phyloP scores from a whole-genome alignment of 1,140 invertebrate species.

The Theocolax elegans region DNA sequence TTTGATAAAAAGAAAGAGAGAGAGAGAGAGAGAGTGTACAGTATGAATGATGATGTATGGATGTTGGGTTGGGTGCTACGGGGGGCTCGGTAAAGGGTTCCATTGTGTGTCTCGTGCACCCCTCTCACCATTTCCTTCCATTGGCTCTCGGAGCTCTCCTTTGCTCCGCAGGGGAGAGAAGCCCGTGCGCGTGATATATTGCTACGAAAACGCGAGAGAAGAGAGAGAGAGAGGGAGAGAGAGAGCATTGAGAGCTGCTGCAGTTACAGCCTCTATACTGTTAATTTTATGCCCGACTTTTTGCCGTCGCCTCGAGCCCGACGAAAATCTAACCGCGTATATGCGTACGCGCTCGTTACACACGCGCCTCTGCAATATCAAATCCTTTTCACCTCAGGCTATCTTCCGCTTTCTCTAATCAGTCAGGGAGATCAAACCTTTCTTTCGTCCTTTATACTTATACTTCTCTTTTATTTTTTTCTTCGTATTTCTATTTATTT shows the following conservation, averaged over 20 bases:
- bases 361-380: too few species aligned
- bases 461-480: not conserved
- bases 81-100: conserved; percentile 64
- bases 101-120: conserved; percentile 50
- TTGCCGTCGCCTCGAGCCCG: conserved; percentile 27
- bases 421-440: conserved; percentile 21
- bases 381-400: conserved; percentile 44
- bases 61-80: conserved; percentile 56
- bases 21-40: too few species aligned
- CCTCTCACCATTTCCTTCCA: conserved; percentile 9
- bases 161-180: conserved; percentile 46
- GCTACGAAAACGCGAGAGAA: too few species aligned
- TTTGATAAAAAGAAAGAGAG: too few species aligned
- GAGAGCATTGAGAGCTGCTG: conserved; percentile 51
- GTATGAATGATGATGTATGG: conserved; percentile 65
- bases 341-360: not conserved
- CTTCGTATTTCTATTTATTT: too few species aligned
- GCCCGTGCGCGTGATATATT: too few species aligned
- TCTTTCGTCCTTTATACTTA: not conserved
- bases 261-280: conserved; percentile 55
- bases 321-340: conserved; percentile 15
- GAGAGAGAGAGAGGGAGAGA: conserved; percentile 43
- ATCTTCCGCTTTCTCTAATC: conserved; percentile 14
- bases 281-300: conserved; percentile 61
- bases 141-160: not conserved